Base-by-base conservation (phyloP, 2,113 vertebrate genomes). In the Oreochromis niloticus region DNA sequence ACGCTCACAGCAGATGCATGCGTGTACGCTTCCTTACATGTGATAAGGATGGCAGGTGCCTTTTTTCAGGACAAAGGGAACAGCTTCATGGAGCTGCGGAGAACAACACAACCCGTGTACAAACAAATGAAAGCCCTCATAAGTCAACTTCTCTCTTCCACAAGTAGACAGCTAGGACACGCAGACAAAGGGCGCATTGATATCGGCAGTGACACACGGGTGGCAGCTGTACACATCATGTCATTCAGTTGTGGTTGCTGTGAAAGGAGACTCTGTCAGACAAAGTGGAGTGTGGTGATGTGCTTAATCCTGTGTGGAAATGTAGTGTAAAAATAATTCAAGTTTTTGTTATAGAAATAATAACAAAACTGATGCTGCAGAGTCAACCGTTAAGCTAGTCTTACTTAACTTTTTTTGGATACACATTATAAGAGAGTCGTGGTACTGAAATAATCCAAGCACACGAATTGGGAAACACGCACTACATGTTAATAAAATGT, bases 141-240 rank as follows among this genome's bases (percentile, higher is more conserved):
- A 91, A 91, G 90, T 92, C 87, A 89, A 92, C 93, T 85, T 86
- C 89, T 59, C 79, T 63, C 61, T 85, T 85, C 87, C 59, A n/a
- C 24, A 89, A 73, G 39, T 8, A 81, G 89, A 93, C 94, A 88
- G 85, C 14, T 39, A 73, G 91, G 84, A 92, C 90, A 41, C 1
- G 73, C 78, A 90, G 88, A 95, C 93, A 95, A 93, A 95, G 84
- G 81, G 27, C 5, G 66, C 89, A 88, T 87, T 93, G 93, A 94
- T 88, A 88, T 46, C 16, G 46, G 73, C 80, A 9, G 88, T 91
- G 93, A 91, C 92, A 93, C 90, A 73, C 86, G 90, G 92, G 81
- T 87, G 93, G 90, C 93, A 93, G 93, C 91, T 93, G 93, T 87
- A 87, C 88, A 91, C 93, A 91, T 92, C 87, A 84, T 94, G 94